These are phyloP conservation scores for Drosophila atripex DNA, from an alignment of 2,888 invertebrate genomes.

Conservation along the genomic window DNA sequence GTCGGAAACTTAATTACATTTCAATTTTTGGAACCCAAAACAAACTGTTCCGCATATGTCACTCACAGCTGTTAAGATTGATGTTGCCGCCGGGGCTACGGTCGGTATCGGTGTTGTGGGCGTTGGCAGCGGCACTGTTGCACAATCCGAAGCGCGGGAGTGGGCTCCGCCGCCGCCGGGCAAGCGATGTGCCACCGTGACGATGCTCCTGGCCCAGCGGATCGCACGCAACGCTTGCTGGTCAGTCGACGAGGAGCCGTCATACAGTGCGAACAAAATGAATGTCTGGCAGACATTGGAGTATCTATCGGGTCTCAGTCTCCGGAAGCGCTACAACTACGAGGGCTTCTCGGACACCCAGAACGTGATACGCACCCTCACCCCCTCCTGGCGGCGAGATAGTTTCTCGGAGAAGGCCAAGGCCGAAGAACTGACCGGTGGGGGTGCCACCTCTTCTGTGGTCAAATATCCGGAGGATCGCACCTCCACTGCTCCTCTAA, in stretches of 20 bases:
- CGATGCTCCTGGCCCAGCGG: slow-evolving; percentile 81
- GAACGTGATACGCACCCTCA: slow-evolving; percentile 73
- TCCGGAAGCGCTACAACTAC: slow-evolving; percentile 80
- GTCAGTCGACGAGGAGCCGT: slow-evolving; percentile 81
- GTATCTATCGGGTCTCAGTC: slow-evolving; percentile 75
- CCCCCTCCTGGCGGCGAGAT: slow-evolving; percentile 79
- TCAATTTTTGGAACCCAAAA: slow-evolving; percentile 61
- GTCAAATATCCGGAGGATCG: slow-evolving; percentile 50
- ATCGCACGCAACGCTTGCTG: slow-evolving; percentile 80
- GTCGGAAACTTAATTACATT: slow-evolving; percentile 74
- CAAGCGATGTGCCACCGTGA: slow-evolving; percentile 75
- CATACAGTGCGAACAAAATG: slow-evolving; percentile 81
- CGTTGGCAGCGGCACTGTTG: slow-evolving; percentile 59
- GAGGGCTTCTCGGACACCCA: slow-evolving; percentile 81
- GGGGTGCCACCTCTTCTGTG: neutral
- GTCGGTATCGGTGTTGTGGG: slow-evolving; percentile 15
- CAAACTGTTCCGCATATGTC: slow-evolving; percentile 47
- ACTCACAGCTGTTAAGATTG: slow-evolving; percentile 39
- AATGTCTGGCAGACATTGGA: slow-evolving; percentile 83
- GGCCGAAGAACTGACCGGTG: slow-evolving; percentile 47
- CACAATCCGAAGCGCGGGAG: slow-evolving; percentile 63
- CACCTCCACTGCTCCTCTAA: slow-evolving; percentile 11
- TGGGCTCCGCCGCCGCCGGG: slow-evolving; percentile 53
- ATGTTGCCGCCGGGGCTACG: slow-evolving; percentile 3
- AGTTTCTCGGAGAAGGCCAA: slow-evolving; percentile 78